Percentiles rank a stretch among this genome's conserved stretches.
These are phyloP conservation scores for Natator depressus DNA, from an alignment of 2,113 vertebrate species.

Conservation along the genomic window DNA sequence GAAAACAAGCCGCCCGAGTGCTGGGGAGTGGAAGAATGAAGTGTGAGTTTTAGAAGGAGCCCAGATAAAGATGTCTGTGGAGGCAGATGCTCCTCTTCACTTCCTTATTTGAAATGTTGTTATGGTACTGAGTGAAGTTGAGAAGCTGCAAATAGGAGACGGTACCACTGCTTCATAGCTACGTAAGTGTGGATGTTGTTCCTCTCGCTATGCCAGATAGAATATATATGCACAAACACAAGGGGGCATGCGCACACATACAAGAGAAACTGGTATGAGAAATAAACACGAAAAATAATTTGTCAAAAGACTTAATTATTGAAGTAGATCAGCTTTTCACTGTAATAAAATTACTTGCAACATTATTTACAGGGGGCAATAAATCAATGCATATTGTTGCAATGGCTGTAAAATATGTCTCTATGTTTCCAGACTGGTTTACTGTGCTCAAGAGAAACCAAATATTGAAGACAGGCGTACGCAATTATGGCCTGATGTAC, in stretches of 20 bases:
- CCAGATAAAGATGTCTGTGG: neutral
- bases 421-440: neutral
- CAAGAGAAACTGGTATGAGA: neutral
- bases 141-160: conserved; percentile 35
- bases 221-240: neutral
- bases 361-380: neutral
- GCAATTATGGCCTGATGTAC: neutral
- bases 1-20: neutral
- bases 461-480: neutral
- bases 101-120: neutral
- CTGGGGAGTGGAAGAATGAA: neutral
- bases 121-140: neutral
- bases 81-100: neutral
- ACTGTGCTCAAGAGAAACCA: neutral
- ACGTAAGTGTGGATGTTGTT: neutral
- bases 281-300: neutral
- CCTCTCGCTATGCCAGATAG: neutral
- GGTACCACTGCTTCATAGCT: conserved; percentile 18
- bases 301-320: neutral
- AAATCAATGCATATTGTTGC: neutral
- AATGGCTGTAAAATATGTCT: neutral
- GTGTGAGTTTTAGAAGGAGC: neutral
- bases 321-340: neutral
- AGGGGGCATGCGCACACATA: neutral
- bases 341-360: neutral